These are phyloP conservation scores for Paracyclopina nana DNA, from an alignment of 1,140 invertebrate genomes.

Conservation along the genomic window DNA sequence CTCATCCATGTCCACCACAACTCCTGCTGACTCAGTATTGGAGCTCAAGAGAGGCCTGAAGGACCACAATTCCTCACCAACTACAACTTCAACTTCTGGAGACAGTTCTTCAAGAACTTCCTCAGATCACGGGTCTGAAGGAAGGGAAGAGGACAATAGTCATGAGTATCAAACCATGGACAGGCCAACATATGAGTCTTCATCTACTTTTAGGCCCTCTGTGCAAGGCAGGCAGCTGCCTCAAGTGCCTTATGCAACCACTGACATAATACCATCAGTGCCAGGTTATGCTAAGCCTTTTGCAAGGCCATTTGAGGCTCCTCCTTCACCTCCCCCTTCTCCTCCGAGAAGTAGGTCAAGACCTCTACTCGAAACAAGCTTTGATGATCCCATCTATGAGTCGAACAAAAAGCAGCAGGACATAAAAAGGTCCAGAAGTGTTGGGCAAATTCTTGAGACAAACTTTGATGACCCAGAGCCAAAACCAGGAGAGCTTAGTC, in stretches of 20 bases:
- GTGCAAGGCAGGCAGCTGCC: background rate
- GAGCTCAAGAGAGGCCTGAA: too few relatives aligned
- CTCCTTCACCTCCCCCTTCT: conserved; percentile 4
- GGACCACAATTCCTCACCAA: too few relatives aligned
- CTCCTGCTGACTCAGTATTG: too few relatives aligned
- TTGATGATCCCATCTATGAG: too few relatives aligned
- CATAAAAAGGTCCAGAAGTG: conserved; percentile 6
- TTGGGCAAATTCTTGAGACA: conserved; percentile 15
- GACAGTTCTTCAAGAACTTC: background rate
- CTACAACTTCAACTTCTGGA: too few relatives aligned
- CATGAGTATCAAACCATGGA: conserved; percentile 4
- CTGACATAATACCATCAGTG: conserved; percentile 10
- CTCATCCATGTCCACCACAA: too few relatives aligned
- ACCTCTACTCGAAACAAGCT: background rate
- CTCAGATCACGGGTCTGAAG: background rate
- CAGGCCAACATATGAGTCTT: background rate
- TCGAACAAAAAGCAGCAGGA: background rate
- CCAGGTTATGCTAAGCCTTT: conserved; percentile 16
- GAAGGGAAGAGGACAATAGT: background rate
- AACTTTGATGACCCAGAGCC: conserved; percentile 11
- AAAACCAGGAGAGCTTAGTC: background rate
- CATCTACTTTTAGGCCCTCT: background rate
- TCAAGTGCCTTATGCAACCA: background rate
- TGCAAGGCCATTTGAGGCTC: conserved; percentile 8
- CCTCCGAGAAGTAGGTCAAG: background rate